Percentiles rank a stretch among this genome's conserved stretches.
phyloP scores from a whole-genome alignment of 2,113 vertebrate genomes.

The Macaca nemestrina region DNA sequence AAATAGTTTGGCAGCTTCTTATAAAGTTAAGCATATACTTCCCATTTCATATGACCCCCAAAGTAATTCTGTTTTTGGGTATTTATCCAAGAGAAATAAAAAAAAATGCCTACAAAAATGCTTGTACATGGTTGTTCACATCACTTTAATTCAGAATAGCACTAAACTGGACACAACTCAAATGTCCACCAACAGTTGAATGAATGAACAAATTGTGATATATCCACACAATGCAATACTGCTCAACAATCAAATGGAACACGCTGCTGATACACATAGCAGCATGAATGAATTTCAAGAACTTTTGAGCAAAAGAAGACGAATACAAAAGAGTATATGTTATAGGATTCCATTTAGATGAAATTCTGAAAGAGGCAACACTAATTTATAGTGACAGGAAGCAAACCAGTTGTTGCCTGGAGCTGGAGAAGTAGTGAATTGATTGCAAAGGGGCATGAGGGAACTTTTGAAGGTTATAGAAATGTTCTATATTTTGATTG shows the following conservation, averaged over 20 bases:
- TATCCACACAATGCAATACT: background rate
- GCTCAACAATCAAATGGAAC: background rate
- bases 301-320: conserved; percentile 11
- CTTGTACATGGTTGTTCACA: background rate
- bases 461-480: conserved; percentile 49
- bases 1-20: conserved; percentile 30
- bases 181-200: background rate
- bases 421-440: background rate
- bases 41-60: background rate
- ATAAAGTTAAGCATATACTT: background rate
- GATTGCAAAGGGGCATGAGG: background rate
- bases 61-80: background rate
- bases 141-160: conserved; percentile 9
- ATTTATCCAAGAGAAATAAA: conserved; percentile 6
- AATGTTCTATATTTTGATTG: background rate
- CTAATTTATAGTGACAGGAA: conserved; percentile 50
- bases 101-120: background rate
- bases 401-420: background rate
- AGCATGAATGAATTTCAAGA: conserved; percentile 32
- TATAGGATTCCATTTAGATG: background rate
- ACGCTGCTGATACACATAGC: background rate
- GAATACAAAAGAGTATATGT: background rate
- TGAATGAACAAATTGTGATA: background rate
- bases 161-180: background rate
- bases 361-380: conserved; percentile 49